Percentiles rank a stretch among this genome's conserved stretches.
Conservation (phyloP, 2,113 vertebrate species). For the Megalops atlanticus region DNA sequence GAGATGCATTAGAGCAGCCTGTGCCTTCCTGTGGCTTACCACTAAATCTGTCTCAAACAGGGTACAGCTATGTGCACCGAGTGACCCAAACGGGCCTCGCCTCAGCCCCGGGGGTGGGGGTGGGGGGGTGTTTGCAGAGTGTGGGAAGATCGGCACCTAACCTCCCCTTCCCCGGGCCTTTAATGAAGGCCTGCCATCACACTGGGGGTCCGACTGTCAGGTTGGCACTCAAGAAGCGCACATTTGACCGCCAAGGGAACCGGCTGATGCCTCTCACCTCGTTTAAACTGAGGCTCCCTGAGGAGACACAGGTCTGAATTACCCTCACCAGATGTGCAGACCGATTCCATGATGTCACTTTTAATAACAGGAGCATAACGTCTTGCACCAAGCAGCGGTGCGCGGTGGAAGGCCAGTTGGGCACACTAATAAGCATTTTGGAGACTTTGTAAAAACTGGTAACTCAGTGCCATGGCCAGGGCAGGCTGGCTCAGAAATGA, state of each 20-base stretch:
- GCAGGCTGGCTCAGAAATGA: too few species aligned
- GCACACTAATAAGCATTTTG: neutral
- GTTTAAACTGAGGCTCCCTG: neutral
- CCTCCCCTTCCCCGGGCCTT: neutral
- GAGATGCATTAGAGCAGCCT: neutral
- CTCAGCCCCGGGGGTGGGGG: neutral
- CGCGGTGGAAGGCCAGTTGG: too few species aligned
- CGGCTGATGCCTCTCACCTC: neutral
- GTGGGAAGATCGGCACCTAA: neutral
- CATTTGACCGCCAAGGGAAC: neutral
- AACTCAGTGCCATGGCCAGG: too few species aligned
- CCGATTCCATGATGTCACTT: neutral
- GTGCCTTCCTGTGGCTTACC: conserved; percentile 4
- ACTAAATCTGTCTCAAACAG: neutral
- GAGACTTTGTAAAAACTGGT: neutral
- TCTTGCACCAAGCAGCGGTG: too few species aligned
- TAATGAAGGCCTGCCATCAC: neutral
- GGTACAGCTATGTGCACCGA: neutral
- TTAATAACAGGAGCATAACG: neutral
- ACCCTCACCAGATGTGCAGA: neutral
- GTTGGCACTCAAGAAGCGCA: neutral
- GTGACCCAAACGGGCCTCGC: neutral
- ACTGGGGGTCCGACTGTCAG: neutral
- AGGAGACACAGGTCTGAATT: neutral
- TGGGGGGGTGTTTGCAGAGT: too few species aligned